Evolutionary conservation across 2,797 vertebrate genomes (phyloP).

Genomic region (Peromyscus attwateri): DNA sequence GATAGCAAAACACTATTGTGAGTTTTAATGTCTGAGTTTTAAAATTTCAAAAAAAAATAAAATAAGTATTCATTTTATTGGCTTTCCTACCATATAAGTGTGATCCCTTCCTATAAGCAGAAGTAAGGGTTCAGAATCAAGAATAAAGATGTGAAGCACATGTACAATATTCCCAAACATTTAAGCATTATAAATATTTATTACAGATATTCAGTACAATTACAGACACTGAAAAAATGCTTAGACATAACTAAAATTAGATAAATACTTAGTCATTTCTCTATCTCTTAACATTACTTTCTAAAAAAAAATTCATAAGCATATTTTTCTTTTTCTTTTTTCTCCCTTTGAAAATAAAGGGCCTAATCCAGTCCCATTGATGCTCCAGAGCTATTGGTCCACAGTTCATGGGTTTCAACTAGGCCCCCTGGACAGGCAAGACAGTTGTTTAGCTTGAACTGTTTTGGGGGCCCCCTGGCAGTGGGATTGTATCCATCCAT

Average conservation of each 20-base stretch:
- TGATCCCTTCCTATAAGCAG: not conserved
- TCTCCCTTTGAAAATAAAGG: not conserved
- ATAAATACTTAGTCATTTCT: not conserved
- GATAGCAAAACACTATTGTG: not conserved
- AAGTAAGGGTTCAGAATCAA: not conserved
- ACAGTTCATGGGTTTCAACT: too few relatives aligned
- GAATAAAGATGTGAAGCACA: not conserved
- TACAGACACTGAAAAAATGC: conserved; percentile 2
- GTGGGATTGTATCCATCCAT: too few relatives aligned
- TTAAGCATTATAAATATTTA: not conserved
- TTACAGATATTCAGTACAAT: not conserved
- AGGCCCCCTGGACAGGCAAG: too few relatives aligned
- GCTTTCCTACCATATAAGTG: not conserved
- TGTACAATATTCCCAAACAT: not conserved
- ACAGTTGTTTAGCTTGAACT: too few relatives aligned
- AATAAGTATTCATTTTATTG: not conserved
- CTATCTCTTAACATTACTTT: not conserved
- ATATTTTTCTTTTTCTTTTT: not conserved
- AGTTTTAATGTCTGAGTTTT: not conserved
- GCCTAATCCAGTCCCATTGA: too few relatives aligned
- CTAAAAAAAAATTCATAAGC: not conserved
- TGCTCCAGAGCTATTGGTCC: too few relatives aligned
- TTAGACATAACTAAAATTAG: not conserved
- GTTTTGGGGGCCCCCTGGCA: too few relatives aligned
- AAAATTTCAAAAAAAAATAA: not conserved